Base-by-base conservation (phyloP, 2,888 invertebrate genomes). In the Athrips mouffetella region DNA sequence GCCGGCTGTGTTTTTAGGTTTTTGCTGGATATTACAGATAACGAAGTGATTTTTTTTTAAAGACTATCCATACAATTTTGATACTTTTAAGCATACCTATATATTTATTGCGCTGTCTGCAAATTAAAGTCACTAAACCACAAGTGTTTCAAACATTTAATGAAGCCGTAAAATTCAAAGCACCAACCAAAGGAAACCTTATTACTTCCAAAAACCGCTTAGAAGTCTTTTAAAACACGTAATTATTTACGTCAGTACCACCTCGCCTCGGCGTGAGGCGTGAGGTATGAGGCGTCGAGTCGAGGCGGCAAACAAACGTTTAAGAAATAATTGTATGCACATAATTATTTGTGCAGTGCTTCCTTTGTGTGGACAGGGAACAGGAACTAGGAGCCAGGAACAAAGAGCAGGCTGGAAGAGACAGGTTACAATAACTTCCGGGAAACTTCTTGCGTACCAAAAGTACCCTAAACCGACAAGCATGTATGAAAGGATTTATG, bases 261-360 rank as follows among this genome's bases (percentile, higher is more conserved):
- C 20, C 5, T 20, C 2, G 33, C 37, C n/a, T n/a, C n/a, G n/a
- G n/a, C n/a, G n/a, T n/a, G n/a, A n/a, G n/a, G n/a, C n/a, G n/a
- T n/a, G n/a, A n/a, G 20, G 21, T 27, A 23, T 23, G 20, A 35
- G 27, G 48, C 31, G 47, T 39, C 25, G 30, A 13, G 29, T 13
- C 27, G 33, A 7, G 21, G 31, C 10, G 25, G 13, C 6, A 25
- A 73, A 70, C 64, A 62, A 73, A 68, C 45, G 49, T 70, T 81
- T 81, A 80, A 73, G 66, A 76, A 79, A 83, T 85, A 85, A 85
- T 83, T 77, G 81, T 82, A 86, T 87, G 86, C 84, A 84, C 85
- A 87, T 86, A 86, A 86, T 86, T 82, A 85, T 85, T 85, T 82
- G 82, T 79, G 79, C 80, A 80, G 63, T 72, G 75, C 70, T 66